Conservation (phyloP, 2,888 invertebrate species). For the Volucella inflata region DNA sequence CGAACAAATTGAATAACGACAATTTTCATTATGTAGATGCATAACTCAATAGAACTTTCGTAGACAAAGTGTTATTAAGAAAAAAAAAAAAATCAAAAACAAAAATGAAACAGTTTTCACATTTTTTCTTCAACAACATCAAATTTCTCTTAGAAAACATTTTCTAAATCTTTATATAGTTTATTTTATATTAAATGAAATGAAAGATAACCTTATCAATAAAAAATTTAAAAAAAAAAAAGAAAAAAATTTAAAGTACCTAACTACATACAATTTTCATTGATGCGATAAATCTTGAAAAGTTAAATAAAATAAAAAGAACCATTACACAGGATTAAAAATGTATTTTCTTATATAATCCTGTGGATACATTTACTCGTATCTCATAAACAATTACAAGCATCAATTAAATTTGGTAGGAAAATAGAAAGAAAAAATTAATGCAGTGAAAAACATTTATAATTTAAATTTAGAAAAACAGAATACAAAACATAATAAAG, state of each 20-base stretch:
- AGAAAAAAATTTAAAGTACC: constrained; percentile 63
- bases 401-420: constrained; percentile 38
- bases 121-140: constrained; percentile 26
- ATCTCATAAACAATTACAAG: constrained; percentile 9
- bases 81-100: neutral
- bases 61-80: constrained; percentile 1
- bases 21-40: constrained; percentile 33
- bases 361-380: constrained; percentile 33
- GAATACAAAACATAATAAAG: constrained; percentile 13
- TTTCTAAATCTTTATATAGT: constrained; percentile 48
- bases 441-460: constrained; percentile 37
- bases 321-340: constrained; percentile 58
- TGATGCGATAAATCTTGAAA: constrained; percentile 61
- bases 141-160: constrained; percentile 32
- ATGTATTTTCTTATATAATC: constrained; percentile 12
- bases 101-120: constrained; percentile 35
- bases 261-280: constrained; percentile 56
- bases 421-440: constrained; percentile 24
- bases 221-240: constrained; percentile 28
- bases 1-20: constrained; percentile 11
- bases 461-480: constrained; percentile 28
- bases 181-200: constrained; percentile 44
- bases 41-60: constrained; percentile 29
- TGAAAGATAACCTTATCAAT: constrained; percentile 35
- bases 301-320: constrained; percentile 75